Base-by-base conservation (phyloP, 2,888 invertebrate species). In the Andrena camellia region DNA sequence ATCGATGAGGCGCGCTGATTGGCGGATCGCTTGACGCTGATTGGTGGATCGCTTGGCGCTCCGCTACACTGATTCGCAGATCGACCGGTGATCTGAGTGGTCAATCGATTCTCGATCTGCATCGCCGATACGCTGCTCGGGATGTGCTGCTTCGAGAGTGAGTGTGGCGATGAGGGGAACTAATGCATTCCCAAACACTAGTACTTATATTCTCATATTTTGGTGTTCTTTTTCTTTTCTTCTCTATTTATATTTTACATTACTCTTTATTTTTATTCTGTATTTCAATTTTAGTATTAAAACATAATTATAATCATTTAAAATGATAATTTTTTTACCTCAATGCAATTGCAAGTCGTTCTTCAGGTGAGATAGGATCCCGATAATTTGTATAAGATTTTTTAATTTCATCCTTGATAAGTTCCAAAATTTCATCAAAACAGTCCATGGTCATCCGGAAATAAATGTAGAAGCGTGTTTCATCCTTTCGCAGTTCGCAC, bases 391-490 rank as follows among this genome's bases (percentile, higher is more conserved):
- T 52, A 52, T 52, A 17, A n/a, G 50, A n/a, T 52, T 52, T 52
- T 50, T 50, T n/a, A n/a, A 33, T 33, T 33, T 50, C n/a, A 50
- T 50, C n/a, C n/a, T 50, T 50, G 13, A n/a, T 52, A n/a, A 52
- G n/a, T 52, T 52, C 50, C 50, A 52, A 52, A 52, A 52, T 52
- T 52, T 52, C 50, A 52, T 52, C 50, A n/a, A 52, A 52, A 52
- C 50, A 52, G n/a, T 52, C n/a, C 5, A 52, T 52, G 2, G 50
- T 52, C 50, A 52, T n/a, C n/a, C 50, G 17, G n/a, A 52, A 52
- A n/a, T n/a, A 52, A 52, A 52, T 52, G 5, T 52, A 52, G n/a
- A 52, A 52, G 50, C 50, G 50, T 52, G n/a, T 17, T n/a, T 52
- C 50, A 52, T 52, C 50, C 6, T 52, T 52, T n/a, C 50, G 50